These are phyloP conservation scores for Anarhynchus alexandrinus DNA, from an alignment of 2,113 vertebrate genomes.

Conservation along the genomic window DNA sequence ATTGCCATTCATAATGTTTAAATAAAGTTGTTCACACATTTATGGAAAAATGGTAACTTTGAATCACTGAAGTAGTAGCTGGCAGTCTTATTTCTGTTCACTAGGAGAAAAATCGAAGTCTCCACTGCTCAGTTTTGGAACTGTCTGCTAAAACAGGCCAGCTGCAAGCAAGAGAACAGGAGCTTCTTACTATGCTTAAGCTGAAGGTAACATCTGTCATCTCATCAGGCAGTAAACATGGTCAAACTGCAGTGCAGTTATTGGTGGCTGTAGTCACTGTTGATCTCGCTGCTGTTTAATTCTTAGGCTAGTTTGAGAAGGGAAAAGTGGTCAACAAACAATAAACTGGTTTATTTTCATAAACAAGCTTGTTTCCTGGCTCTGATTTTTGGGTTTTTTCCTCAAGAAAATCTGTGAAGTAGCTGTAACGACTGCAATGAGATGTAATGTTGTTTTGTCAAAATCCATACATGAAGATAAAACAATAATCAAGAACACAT, in stretches of 20 bases:
- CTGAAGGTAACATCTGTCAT: constrained; percentile 78
- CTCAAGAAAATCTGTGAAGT: neutral
- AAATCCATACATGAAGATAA: neutral
- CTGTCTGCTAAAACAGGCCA: constrained; percentile 84
- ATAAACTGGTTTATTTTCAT: neutral
- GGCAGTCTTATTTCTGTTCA: neutral
- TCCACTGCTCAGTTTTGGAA: constrained; percentile 78
- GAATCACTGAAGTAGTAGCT: neutral
- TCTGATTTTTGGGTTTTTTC: neutral
- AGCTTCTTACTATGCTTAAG: constrained; percentile 83
- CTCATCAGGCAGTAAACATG: neutral
- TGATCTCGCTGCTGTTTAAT: neutral
- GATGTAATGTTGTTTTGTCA: neutral
- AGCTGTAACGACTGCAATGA: neutral
- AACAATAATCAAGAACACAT: neutral
- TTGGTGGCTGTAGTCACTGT: neutral
- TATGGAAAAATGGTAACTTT: neutral
- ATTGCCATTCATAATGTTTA: neutral
- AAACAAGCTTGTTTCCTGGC: neutral
- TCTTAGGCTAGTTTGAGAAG: neutral
- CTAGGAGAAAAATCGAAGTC: constrained; percentile 83
- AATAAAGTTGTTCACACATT: accelerated
- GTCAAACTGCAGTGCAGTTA: neutral
- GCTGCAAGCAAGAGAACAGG: constrained; percentile 86
- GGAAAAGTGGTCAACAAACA: neutral